Evolutionary conservation across 1,140 invertebrate genomes (phyloP).

Genomic region (Bathynomus jamesi): DNA sequence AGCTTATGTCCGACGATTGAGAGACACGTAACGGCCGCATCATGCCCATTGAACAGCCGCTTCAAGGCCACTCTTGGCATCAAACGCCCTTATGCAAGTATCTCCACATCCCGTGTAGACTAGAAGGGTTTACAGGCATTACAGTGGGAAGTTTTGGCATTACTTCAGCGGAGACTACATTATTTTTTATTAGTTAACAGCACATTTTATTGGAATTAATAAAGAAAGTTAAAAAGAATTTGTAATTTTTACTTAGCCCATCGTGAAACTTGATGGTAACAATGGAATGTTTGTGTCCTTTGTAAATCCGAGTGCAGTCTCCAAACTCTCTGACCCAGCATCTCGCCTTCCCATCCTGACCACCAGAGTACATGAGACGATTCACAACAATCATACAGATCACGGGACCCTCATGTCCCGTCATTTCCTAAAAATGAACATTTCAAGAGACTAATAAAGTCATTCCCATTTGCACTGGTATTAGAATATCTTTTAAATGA

Average conservation of each 20-base stretch:
- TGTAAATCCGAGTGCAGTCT: slow-evolving; percentile 49
- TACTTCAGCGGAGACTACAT: not conserved
- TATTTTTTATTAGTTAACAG: not conserved
- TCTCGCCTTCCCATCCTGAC: slow-evolving; percentile 48
- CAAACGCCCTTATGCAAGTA: slow-evolving; percentile 43
- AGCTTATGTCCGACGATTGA: slow-evolving; percentile 43
- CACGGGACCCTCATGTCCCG: slow-evolving; percentile 48
- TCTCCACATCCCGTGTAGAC: slow-evolving; percentile 49
- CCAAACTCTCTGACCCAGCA: slow-evolving; percentile 53
- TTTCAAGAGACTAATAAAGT: no score
- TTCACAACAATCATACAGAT: slow-evolving; percentile 49
- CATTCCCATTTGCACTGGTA: no score
- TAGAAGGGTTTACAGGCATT: slow-evolving; percentile 39
- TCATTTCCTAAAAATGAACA: slow-evolving; percentile 45
- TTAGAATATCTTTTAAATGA: no score
- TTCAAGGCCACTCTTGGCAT: slow-evolving; percentile 50
- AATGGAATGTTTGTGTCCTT: slow-evolving; percentile 48
- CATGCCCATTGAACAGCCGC: slow-evolving; percentile 45
- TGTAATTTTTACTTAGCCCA: slow-evolving; percentile 47
- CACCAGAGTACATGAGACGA: slow-evolving; percentile 50
- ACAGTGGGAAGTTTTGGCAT: not conserved
- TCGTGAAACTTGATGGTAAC: slow-evolving; percentile 46
- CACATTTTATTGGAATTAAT: not conserved
- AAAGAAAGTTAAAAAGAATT: no score
- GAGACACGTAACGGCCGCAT: slow-evolving; percentile 44